Evolutionary conservation across 1,140 invertebrate genomes (phyloP), one percentile per base, ranked within the genome.

Genomic region (Bathynomus jamesi): DNA sequence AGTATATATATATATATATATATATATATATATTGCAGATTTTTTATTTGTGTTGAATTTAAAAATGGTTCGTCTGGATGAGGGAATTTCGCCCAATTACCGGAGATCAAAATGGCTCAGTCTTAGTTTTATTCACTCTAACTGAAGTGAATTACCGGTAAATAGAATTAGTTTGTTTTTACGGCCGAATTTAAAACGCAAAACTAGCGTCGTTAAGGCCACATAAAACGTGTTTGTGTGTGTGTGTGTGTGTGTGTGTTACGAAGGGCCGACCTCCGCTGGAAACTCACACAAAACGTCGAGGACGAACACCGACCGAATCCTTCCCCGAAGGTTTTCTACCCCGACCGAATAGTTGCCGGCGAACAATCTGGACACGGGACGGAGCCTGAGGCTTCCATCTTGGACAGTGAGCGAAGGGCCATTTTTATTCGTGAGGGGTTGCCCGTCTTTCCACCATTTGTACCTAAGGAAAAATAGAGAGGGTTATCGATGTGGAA

Each of bases 21-120:
- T 63, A 63, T 28, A 63, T 63, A 63, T 63, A 63, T 63, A 63
- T 63, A n/a, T n/a, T n/a, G n/a, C n/a, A n/a, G n/a, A n/a, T n/a
- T n/a, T n/a, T n/a, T n/a, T n/a, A n/a, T n/a, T n/a, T n/a, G n/a
- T n/a, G n/a, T n/a, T n/a, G n/a, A n/a, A n/a, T n/a, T n/a, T n/a
- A n/a, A n/a, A n/a, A n/a, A n/a, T n/a, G n/a, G n/a, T n/a, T n/a
- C n/a, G n/a, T n/a, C n/a, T n/a, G n/a, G n/a, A n/a, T n/a, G n/a
- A n/a, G n/a, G n/a, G n/a, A n/a, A n/a, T n/a, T n/a, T n/a, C n/a
- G n/a, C n/a, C n/a, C n/a, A n/a, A n/a, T n/a, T n/a, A n/a, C n/a
- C n/a, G n/a, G n/a, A n/a, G n/a, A n/a, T n/a, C n/a, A n/a, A n/a
- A n/a, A n/a, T n/a, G n/a, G n/a, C n/a, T n/a, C n/a, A n/a, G n/a